Percentiles rank a stretch among this genome's conserved stretches.
Conservation (phyloP, 2,113 vertebrate genomes). For the Rallus limicola region DNA sequence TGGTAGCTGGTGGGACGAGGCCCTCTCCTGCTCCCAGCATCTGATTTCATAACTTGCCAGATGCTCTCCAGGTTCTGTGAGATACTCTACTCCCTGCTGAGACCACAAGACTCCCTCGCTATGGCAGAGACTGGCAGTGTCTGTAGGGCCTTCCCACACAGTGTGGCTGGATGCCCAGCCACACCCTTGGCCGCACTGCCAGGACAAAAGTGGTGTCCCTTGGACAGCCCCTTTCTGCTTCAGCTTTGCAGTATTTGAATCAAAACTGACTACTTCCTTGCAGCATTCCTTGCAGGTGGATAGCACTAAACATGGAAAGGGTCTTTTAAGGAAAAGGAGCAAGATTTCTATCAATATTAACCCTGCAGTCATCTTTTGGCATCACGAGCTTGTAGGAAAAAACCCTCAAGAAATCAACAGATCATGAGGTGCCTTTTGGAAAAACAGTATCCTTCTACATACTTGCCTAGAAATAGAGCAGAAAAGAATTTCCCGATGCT, state of each 20-base stretch:
- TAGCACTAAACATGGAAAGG: background rate
- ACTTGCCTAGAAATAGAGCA: background rate
- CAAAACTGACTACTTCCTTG: background rate
- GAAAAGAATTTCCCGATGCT: background rate
- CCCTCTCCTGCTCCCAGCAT: background rate
- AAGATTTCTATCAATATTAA: background rate
- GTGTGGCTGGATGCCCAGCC: background rate
- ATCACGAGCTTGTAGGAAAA: background rate
- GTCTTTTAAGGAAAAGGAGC: background rate
- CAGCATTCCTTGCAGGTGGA: background rate
- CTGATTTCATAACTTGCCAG: background rate
- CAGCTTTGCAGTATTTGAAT: background rate
- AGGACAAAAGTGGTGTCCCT: rapidly evolving
- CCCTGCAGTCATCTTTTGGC: background rate
- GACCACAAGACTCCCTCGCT: rapidly evolving
- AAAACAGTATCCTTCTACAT: background rate
- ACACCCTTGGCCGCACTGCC: background rate
- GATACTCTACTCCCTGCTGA: background rate
- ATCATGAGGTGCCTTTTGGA: background rate
- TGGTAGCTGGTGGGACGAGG: background rate
- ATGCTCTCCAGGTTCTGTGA: background rate
- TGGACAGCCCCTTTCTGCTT: background rate
- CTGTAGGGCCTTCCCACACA: rapidly evolving
- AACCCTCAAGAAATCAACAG: background rate
- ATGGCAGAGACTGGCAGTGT: rapidly evolving